Percentiles rank a stretch among this genome's conserved stretches.
Evolutionary conservation across 2,888 invertebrate genomes (phyloP).

Genomic region (Enchytraeus crypticus): DNA sequence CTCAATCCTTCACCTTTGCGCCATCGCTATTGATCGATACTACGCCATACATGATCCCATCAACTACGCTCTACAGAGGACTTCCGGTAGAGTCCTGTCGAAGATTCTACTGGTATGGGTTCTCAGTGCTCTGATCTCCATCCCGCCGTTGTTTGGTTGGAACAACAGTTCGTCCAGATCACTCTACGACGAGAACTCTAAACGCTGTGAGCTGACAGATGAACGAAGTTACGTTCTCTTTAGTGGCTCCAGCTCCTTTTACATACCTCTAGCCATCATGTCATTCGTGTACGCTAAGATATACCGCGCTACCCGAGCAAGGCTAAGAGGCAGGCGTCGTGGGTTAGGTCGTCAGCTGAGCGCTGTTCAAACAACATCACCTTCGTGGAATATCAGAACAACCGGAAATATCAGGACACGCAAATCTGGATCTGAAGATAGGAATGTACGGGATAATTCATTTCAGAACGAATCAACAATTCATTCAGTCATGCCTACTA

Average conservation of each 20-base stretch:
- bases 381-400: too few species aligned
- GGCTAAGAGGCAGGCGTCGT: constrained; percentile 18
- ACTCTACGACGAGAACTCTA: constrained; percentile 28
- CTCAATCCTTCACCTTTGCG: too few species aligned
- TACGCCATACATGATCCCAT: constrained; percentile 77
- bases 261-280: constrained; percentile 86
- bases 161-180: constrained; percentile 5
- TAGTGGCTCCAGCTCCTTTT: constrained; percentile 86
- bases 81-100: constrained; percentile 56
- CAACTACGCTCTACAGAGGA: constrained; percentile 79
- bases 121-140: constrained; percentile 80
- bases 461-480: too few species aligned
- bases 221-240: constrained; percentile 80
- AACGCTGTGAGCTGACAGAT: constrained; percentile 59
- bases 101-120: constrained; percentile 87
- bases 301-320: constrained; percentile 67
- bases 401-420: too few species aligned
- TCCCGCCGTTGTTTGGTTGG: constrained; percentile 62
- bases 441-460: too few species aligned
- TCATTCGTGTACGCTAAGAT: constrained; percentile 91
- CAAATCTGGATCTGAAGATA: too few species aligned
- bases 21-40: constrained; percentile 82
- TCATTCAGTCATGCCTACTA: too few species aligned
- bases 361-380: too few species aligned
- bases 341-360: background rate